These are phyloP conservation scores for Himalopsyche anomala DNA, from an alignment of 2,888 invertebrate genomes.

Conservation along the genomic window DNA sequence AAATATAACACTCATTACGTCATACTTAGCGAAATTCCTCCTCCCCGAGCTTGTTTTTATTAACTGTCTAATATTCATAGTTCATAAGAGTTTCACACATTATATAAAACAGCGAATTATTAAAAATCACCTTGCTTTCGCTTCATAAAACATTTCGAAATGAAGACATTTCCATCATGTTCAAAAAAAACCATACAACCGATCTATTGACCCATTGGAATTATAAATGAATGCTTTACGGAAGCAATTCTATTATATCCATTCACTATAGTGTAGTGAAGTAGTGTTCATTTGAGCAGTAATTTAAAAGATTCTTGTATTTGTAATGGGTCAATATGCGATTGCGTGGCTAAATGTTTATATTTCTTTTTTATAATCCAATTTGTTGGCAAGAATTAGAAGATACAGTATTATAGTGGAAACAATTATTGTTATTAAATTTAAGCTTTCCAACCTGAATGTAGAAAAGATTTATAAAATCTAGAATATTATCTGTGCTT, in stretches of 20 bases:
- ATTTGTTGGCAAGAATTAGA: constrained; percentile 2
- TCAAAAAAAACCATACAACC: background rate
- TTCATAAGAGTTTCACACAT: constrained; percentile 11
- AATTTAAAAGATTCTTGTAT: no score
- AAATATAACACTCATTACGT: no score
- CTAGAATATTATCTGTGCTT: no score
- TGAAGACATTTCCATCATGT: background rate
- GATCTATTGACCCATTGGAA: no score
- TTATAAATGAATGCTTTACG: no score
- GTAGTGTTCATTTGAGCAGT: no score
- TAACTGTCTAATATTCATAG: constrained; percentile 44
- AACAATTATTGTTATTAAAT: no score
- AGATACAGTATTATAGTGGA: background rate
- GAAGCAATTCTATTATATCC: no score
- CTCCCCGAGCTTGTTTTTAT: background rate
- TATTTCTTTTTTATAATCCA: background rate
- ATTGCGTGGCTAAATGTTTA: background rate
- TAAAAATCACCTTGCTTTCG: background rate
- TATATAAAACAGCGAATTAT: constrained; percentile 9
- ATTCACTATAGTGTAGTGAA: no score
- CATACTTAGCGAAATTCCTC: background rate
- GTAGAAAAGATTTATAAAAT: no score
- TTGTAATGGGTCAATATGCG: no score
- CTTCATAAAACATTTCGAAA: background rate
- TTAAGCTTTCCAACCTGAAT: no score